These are phyloP conservation scores for Acleris holmiana DNA, from an alignment of 2,888 invertebrate genomes.

Conservation along the genomic window DNA sequence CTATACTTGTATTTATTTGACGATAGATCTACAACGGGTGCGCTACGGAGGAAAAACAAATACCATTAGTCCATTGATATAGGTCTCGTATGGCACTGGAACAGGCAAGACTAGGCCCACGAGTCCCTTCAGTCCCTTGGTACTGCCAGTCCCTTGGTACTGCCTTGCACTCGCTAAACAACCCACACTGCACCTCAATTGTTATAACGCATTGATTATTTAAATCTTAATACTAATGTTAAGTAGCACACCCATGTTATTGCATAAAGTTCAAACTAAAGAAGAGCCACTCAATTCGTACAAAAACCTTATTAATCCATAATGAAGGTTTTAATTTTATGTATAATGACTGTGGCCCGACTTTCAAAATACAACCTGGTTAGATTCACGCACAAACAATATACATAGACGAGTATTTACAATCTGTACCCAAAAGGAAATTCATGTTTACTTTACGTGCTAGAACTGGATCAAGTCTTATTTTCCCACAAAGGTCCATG, in stretches of 20 bases:
- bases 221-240: conserved; percentile 25
- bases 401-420: conserved; percentile 33
- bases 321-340: neutral
- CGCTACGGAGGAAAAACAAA: conserved; percentile 75
- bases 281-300: conserved; percentile 12
- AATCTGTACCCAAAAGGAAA: conserved; percentile 26
- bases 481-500: too few relatives aligned
- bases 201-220: neutral
- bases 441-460: conserved; percentile 3
- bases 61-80: conserved; percentile 43
- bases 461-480: neutral
- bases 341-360: conserved; percentile 11
- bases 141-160: neutral
- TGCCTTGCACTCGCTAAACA: neutral
- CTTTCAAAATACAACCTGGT: conserved; percentile 36
- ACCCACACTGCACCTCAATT: neutral
- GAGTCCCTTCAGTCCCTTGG: neutral
- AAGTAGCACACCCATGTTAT: conserved; percentile 72
- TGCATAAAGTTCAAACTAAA: conserved; percentile 4
- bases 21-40: conserved; percentile 76
- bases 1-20: conserved; percentile 79
- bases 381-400: conserved; percentile 48
- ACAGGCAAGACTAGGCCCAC: conserved; percentile 3
- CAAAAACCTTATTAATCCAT: neutral
- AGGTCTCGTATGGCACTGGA: conserved; percentile 16